A percentile compares a stretch with the other conserved stretches of the same genome.
Evolutionary conservation across 2,888 invertebrate genomes (phyloP).

Genomic region (Lasioglossum lativentre): DNA sequence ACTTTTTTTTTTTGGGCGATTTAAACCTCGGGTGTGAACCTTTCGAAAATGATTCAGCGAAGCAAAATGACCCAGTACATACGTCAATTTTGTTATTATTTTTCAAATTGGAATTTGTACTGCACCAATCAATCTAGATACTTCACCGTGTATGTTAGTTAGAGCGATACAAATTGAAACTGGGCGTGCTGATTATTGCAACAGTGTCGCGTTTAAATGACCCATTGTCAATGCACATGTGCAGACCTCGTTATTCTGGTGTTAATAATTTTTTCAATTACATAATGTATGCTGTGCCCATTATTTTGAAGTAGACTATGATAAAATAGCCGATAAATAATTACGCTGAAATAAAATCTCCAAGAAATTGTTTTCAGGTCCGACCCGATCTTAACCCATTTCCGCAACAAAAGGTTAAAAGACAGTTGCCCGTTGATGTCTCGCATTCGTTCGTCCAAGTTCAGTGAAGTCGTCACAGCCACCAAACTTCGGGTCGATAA

Average conservation of each 20-base stretch:
- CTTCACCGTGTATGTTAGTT: background rate
- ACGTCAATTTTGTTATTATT: background rate
- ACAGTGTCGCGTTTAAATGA: too few species aligned
- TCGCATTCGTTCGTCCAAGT: background rate
- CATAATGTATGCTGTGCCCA: too few species aligned
- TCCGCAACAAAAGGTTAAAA: background rate
- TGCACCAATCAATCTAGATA: background rate
- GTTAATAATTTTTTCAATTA: too few species aligned
- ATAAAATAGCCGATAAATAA: background rate
- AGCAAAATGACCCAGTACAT: background rate
- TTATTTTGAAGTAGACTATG: background rate
- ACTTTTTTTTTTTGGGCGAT: too few species aligned
- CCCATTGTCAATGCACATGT: too few species aligned
- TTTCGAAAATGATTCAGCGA: background rate
- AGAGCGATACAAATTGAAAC: too few species aligned
- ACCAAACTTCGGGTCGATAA: constrained; percentile 17
- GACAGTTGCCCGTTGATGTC: background rate
- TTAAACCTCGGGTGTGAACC: background rate
- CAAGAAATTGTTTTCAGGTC: background rate
- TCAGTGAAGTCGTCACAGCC: constrained; percentile 6
- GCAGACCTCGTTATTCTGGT: too few species aligned
- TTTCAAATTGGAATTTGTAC: background rate
- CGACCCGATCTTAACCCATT: background rate
- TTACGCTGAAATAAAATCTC: too few species aligned
- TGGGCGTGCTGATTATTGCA: too few species aligned